Base-by-base conservation (phyloP, 2,113 vertebrate species). In the Pelecanoides urinatrix region DNA sequence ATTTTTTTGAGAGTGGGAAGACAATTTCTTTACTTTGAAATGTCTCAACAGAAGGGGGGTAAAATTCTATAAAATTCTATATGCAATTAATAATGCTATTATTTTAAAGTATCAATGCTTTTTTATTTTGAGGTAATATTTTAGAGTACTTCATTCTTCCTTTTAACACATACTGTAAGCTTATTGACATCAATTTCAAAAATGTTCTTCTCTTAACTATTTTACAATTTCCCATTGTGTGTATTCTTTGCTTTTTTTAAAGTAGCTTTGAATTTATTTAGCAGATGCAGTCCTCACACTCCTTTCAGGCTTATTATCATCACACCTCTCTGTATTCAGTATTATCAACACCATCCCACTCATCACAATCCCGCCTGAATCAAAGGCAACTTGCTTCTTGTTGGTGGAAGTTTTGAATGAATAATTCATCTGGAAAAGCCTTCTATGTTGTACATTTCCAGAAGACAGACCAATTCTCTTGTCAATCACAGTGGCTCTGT, bases 401-500 rank as follows among this genome's bases (percentile, higher is more conserved):
- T 96, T 97, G 88, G 90, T 85, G 66, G 96, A 97, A 97, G 79
- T 68, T 95, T 38, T 95, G 88, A 96, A 97, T 98, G 96, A 97
- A 98, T 98, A 97, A 98, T 98, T 98, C 94, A 97, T 98, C 91
- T 93, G 78, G 80, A 96, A 95, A 92, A 97, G 53, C 85, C 47
- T 80, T 95, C 94, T 87, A 32, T 95, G 92, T 97, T 97, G 94
- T 96, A 97, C 92, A 91, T 95, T 93, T 97, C 95, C 96, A 91
- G 93, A 96, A 98, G 97, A 97, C 90, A 97, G 94, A 97, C 86
- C 78, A 85, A 96, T 98, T 96, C 86, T 91, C 96, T 92, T 97
- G 94, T 97, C 96, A 97, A 96, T 97, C 98, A 98, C 71, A 53
- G 76, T 42, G 70, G 50, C 44, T 94, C 36, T 91, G 96, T 95